Evolutionary conservation across 2,797 vertebrate genomes (phyloP).

Genomic region (Schizopygopsis pylzovi): DNA sequence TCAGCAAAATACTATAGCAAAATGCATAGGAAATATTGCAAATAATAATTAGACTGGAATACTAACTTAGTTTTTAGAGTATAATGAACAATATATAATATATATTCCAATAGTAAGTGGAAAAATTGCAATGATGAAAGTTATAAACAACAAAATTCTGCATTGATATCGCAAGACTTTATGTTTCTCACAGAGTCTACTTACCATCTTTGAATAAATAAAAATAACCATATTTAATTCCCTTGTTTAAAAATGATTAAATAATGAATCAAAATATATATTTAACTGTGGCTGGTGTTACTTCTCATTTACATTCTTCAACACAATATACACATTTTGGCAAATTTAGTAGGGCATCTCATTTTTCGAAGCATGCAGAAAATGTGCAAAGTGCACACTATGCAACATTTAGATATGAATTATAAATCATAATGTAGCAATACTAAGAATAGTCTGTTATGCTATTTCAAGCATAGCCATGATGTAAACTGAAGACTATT

Average conservation of each 20-base stretch:
- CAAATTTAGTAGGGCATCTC: neutral
- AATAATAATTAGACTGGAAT: neutral
- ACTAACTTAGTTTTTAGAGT: neutral
- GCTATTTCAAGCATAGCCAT: neutral
- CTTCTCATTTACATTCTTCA: neutral
- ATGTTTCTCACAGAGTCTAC: neutral
- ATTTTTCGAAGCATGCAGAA: neutral
- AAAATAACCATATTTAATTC: neutral
- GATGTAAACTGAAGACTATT: neutral
- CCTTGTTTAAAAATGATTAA: neutral
- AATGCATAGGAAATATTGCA: neutral
- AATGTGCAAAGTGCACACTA: neutral
- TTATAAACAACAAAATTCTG: neutral
- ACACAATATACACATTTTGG: neutral
- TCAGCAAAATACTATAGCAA: neutral
- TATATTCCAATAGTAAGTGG: neutral
- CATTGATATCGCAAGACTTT: neutral
- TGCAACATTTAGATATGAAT: neutral
- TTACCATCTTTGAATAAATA: neutral
- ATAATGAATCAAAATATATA: neutral
- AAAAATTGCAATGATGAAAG: neutral
- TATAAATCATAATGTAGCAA: neutral
- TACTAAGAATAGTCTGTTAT: neutral
- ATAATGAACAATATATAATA: neutral
- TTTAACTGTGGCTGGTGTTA: neutral